A percentile compares a stretch with the other conserved stretches of the same genome.
phyloP scores from a whole-genome alignment of 2,888 invertebrate genomes.

The Trimorus sp. region DNA sequence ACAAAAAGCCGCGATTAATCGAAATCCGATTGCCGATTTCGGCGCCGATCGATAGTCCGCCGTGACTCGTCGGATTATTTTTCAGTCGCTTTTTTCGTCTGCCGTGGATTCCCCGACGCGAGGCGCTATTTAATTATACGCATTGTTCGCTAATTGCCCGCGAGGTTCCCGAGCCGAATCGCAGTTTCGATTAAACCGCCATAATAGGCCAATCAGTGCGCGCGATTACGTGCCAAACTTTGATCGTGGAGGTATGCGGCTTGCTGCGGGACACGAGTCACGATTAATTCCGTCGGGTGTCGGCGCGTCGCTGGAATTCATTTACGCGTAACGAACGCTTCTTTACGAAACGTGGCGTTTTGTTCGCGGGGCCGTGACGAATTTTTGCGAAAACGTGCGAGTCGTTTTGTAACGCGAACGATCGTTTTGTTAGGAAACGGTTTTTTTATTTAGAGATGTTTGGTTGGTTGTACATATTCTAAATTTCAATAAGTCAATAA shows the following conservation, averaged over 20 bases:
- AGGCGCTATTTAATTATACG: slow-evolving; percentile 31
- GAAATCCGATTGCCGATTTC: slow-evolving; percentile 54
- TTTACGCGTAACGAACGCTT: not conserved
- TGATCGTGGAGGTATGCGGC: slow-evolving; percentile 75
- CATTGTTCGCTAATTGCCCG: slow-evolving; percentile 35
- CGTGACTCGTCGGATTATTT: slow-evolving; percentile 42
- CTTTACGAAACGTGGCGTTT: not conserved
- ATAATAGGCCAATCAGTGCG: slow-evolving; percentile 48
- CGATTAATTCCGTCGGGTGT: slow-evolving; percentile 73
- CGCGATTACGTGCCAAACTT: slow-evolving; percentile 67
- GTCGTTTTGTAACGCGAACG: no score
- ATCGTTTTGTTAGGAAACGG: no score
- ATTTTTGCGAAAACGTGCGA: no score
- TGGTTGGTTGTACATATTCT: no score
- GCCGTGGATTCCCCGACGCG: no score
- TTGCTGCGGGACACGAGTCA: slow-evolving; percentile 73
- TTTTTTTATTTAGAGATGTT: no score
- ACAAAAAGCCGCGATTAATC: slow-evolving; percentile 48
- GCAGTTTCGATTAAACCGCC: slow-evolving; percentile 43
- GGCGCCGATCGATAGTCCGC: slow-evolving; percentile 24
- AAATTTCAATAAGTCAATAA: no score
- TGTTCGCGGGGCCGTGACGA: no score
- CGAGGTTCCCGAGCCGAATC: slow-evolving; percentile 23
- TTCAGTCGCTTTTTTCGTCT: not conserved
- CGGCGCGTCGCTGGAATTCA: slow-evolving; percentile 72